Evolutionary conservation across 1,140 invertebrate genomes (phyloP).

Genomic region (Patella vulgata): DNA sequence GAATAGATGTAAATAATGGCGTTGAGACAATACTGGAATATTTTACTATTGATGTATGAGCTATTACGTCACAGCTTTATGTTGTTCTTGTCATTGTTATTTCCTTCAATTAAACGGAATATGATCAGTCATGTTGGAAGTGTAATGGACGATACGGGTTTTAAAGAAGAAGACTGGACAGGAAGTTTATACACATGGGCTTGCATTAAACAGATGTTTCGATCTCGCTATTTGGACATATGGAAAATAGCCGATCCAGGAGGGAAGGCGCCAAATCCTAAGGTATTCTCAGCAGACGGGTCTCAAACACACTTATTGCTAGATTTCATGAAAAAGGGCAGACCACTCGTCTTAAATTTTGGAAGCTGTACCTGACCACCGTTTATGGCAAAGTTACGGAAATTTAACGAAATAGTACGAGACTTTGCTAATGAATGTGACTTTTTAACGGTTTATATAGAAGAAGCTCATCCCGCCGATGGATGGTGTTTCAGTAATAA

Average conservation of each 20-base stretch:
- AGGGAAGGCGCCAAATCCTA: slow-evolving; percentile 15
- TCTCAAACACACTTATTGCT: slow-evolving; percentile 10
- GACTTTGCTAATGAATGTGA: slow-evolving; percentile 34
- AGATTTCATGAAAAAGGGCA: slow-evolving; percentile 20
- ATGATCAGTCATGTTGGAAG: neutral
- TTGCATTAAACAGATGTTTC: slow-evolving; percentile 14
- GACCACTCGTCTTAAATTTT: no score
- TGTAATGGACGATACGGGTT: neutral
- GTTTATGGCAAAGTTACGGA: no score
- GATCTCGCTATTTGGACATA: slow-evolving; percentile 12
- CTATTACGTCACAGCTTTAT: no score
- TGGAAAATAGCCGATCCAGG: slow-evolving; percentile 16
- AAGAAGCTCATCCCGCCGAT: slow-evolving; percentile 49
- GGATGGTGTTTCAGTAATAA: slow-evolving; percentile 38
- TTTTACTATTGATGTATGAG: no score
- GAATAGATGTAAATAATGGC: no score
- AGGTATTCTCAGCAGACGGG: slow-evolving; percentile 3
- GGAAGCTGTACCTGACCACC: no score
- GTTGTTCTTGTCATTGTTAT: no score
- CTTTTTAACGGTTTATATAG: slow-evolving; percentile 48
- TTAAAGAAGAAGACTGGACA: slow-evolving; percentile 17
- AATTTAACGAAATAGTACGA: no score
- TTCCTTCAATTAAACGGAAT: no score
- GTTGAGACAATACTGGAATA: no score
- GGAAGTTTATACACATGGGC: slow-evolving; percentile 5